Evolutionary conservation across 2,797 vertebrate genomes (phyloP).

Genomic region (Parauchenoglanis punctatus): DNA sequence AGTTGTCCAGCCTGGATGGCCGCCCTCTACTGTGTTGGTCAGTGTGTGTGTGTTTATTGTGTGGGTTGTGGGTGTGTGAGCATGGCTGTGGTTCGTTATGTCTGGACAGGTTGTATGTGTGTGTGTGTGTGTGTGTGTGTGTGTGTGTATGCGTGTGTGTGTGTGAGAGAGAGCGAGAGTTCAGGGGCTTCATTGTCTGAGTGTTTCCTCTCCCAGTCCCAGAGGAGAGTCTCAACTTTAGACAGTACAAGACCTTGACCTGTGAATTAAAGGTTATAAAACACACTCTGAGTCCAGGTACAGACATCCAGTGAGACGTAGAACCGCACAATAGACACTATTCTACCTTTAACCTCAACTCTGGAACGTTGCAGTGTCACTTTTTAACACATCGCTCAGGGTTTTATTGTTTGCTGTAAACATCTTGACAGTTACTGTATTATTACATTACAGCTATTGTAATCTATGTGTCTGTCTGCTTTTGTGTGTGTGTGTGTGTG

Average conservation of each 20-base stretch:
- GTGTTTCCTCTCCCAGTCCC: conserved; percentile 73
- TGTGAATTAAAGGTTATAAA: conserved; percentile 36
- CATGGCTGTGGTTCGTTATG: conserved; percentile 44
- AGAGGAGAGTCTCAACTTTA: conserved; percentile 38
- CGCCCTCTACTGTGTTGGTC: conserved; percentile 64
- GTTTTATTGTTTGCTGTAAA: neutral
- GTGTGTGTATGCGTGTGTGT: neutral
- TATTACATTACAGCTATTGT: neutral
- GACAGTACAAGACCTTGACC: conserved; percentile 28
- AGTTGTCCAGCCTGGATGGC: conserved; percentile 77
- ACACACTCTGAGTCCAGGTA: conserved; percentile 24
- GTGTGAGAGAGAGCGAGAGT: neutral
- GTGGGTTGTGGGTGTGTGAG: conserved; percentile 22
- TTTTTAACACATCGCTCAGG: neutral
- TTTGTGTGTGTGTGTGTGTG: neutral
- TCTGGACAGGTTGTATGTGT: conserved; percentile 21
- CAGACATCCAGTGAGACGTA: neutral
- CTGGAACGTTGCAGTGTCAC: neutral
- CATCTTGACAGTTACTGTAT: neutral
- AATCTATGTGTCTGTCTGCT: neutral
- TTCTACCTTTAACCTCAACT: conserved; percentile 1
- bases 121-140: conserved; percentile 25
- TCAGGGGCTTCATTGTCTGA: conserved; percentile 72
- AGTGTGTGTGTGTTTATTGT: conserved; percentile 23
- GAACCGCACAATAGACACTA: neutral